Conservation (phyloP, 2,888 invertebrate genomes). For the Spisula solida region DNA sequence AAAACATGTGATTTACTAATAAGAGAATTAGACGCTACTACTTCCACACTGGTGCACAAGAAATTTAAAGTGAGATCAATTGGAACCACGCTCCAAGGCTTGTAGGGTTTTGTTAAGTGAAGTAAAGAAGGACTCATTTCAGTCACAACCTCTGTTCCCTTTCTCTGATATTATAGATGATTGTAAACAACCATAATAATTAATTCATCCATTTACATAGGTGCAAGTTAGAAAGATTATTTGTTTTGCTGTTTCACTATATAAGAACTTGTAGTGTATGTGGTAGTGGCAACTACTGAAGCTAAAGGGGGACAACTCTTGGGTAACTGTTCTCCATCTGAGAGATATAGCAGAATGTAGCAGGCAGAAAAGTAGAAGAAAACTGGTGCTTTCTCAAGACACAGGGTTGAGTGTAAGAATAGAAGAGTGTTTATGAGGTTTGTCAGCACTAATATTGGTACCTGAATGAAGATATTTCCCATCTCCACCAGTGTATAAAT, state of each 20-base stretch:
- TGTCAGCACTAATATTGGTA: not conserved
- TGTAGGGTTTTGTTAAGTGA: no score
- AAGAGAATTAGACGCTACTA: no score
- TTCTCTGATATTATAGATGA: no score
- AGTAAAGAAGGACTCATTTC: no score
- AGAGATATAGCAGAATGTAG: not conserved
- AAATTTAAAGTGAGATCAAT: no score
- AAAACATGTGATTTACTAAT: no score
- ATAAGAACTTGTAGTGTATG: not conserved
- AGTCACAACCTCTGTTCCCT: no score
- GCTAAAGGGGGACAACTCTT: slow-evolving; percentile 25
- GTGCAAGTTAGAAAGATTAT: slow-evolving; percentile 2
- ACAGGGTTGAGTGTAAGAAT: not conserved
- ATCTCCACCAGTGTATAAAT: not conserved
- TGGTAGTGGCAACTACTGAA: slow-evolving; percentile 22
- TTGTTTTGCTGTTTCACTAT: not conserved
- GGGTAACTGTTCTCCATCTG: not conserved
- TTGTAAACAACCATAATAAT: not conserved
- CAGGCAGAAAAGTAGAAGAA: slow-evolving; percentile 10
- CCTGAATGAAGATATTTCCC: slow-evolving; percentile 2
- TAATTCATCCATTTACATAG: not conserved
- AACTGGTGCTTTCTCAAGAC: slow-evolving; percentile 2
- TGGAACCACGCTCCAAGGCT: no score
- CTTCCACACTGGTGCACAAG: no score
- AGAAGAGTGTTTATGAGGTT: not conserved